phyloP scores from a whole-genome alignment of 2,113 vertebrate genomes.

The Epinephelus fuscoguttatus region DNA sequence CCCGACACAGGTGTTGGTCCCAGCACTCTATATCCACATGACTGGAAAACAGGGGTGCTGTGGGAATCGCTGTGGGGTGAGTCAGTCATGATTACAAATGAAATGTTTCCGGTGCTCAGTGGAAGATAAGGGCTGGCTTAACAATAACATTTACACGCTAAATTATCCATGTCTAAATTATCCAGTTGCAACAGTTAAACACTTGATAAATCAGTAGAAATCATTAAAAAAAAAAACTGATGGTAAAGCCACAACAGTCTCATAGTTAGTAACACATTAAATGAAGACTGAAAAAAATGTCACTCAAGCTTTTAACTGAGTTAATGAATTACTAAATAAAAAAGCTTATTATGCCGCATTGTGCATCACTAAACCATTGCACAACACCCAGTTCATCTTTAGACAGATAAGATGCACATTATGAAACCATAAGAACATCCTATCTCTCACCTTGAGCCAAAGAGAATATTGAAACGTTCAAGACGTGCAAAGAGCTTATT shows the following conservation, averaged over 20 bases:
- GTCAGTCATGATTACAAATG: slow-evolving; percentile 22
- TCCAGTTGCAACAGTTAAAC: no score
- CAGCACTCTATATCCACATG: slow-evolving; percentile 85
- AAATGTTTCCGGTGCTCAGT: background rate
- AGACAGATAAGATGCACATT: background rate
- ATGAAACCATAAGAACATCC: background rate
- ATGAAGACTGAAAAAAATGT: background rate
- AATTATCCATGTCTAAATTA: no score
- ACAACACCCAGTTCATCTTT: background rate
- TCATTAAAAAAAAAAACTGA: background rate
- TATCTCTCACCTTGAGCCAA: background rate
- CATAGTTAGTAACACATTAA: background rate
- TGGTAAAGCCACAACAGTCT: background rate
- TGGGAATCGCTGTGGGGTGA: slow-evolving; percentile 88
- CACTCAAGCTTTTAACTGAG: background rate
- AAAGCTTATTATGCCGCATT: background rate
- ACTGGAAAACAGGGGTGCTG: slow-evolving; percentile 84
- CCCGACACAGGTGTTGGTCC: slow-evolving; percentile 81
- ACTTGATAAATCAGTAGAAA: background rate
- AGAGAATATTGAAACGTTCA: background rate
- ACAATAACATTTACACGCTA: no score
- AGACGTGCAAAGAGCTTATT: background rate
- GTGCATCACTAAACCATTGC: background rate
- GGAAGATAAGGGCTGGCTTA: background rate
- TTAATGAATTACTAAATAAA: background rate